Percentiles rank a stretch among this genome's conserved stretches.
phyloP scores from a whole-genome alignment of 2,797 vertebrate species.

The Amblyraja radiata region DNA sequence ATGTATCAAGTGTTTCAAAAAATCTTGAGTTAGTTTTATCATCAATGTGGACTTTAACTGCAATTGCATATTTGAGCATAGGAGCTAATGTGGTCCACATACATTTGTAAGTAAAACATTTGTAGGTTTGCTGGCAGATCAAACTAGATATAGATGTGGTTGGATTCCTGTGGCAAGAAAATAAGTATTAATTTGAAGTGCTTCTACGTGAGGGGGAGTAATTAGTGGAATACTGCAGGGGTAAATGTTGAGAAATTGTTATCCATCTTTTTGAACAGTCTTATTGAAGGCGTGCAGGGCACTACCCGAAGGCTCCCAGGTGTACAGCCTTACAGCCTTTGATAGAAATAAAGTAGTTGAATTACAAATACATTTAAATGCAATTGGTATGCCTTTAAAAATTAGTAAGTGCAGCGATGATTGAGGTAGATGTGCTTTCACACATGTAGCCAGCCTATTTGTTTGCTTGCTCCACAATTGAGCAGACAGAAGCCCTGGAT shows the following conservation, averaged over 20 bases:
- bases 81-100: no score
- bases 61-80: no score
- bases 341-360: neutral
- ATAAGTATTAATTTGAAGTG: neutral
- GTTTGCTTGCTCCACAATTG: neutral
- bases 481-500: neutral
- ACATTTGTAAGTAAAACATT: no score
- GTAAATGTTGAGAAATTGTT: neutral
- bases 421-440: neutral
- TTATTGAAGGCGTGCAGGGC: neutral
- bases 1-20: neutral
- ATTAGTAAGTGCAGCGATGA: neutral
- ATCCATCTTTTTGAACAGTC: neutral
- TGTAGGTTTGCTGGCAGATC: neutral
- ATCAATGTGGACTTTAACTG: no score
- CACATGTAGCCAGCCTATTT: neutral
- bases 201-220: neutral
- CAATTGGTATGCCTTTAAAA: neutral
- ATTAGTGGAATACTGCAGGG: neutral
- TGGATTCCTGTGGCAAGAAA: neutral
- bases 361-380: neutral
- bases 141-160: neutral
- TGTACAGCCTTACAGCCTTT: neutral
- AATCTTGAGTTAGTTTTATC: neutral
- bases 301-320: neutral